Conservation (phyloP, 1,140 invertebrate species). For the Choristoneura fumiferana region DNA sequence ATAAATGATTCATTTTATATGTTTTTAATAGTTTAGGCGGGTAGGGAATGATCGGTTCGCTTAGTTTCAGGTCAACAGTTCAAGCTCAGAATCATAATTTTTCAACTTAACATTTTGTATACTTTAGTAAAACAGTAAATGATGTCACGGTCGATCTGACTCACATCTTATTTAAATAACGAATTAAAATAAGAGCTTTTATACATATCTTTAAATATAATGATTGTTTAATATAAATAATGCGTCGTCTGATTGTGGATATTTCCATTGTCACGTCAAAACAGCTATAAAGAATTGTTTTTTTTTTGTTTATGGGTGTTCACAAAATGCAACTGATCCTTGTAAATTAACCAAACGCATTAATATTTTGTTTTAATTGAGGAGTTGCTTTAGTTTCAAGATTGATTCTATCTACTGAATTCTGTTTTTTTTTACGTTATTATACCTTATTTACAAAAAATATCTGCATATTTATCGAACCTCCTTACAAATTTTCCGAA, state of each 20-base stretch:
- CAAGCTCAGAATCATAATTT: slow-evolving; percentile 68
- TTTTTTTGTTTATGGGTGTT: no score
- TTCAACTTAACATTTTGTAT: slow-evolving; percentile 58
- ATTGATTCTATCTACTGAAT: no score
- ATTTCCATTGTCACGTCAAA: slow-evolving; percentile 16
- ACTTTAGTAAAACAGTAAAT: slow-evolving; percentile 67
- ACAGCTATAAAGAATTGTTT: neutral
- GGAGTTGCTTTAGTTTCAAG: no score
- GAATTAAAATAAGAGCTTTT: slow-evolving; percentile 40
- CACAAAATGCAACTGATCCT: no score
- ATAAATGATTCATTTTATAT: slow-evolving; percentile 49
- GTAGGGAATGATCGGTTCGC: slow-evolving; percentile 40
- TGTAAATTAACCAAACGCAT: no score
- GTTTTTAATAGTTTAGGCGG: slow-evolving; percentile 42
- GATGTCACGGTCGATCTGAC: slow-evolving; percentile 64
- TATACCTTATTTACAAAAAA: no score
- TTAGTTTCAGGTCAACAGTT: slow-evolving; percentile 68
- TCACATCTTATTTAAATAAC: slow-evolving; percentile 63
- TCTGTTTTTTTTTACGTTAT: no score
- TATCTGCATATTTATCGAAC: no score
- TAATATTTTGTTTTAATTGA: no score
- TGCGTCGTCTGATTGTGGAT: slow-evolving; percentile 1
- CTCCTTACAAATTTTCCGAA: no score
- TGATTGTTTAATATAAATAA: slow-evolving; percentile 16
- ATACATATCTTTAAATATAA: slow-evolving; percentile 18